A percentile compares a stretch with the other conserved stretches of the same genome.
Conservation (phyloP, 23 tunicate genomes). For the Oikopleura vanhoeffeni region DNA sequence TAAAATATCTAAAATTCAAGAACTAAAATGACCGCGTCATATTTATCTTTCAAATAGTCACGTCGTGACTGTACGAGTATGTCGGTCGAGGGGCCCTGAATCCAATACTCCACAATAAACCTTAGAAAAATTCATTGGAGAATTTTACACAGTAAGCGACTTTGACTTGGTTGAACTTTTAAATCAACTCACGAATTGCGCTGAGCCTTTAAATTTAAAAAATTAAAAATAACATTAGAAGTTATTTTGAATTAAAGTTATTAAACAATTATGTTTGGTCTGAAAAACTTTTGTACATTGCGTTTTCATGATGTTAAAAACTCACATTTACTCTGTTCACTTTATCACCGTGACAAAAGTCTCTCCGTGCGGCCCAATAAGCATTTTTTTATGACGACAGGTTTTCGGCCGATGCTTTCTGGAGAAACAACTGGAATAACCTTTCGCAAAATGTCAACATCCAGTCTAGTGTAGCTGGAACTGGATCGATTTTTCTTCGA, state of each 20-base stretch:
- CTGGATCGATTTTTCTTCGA: neutral
- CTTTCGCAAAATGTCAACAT: neutral
- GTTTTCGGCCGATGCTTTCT: neutral
- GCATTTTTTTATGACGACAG: neutral
- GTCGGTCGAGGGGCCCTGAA: too few relatives aligned
- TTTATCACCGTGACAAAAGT: constrained; percentile 4
- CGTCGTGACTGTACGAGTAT: too few relatives aligned
- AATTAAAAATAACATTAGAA: neutral
- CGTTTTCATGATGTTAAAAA: too few relatives aligned
- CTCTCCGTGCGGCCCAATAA: constrained; percentile 8
- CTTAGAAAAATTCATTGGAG: neutral
- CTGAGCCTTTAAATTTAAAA: too few relatives aligned
- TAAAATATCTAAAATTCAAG: too few relatives aligned
- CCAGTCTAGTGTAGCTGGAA: neutral
- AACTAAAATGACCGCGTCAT: too few relatives aligned
- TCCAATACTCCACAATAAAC: too few relatives aligned
- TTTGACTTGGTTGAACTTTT: too few relatives aligned
- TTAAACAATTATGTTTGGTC: too few relatives aligned
- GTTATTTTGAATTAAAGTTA: neutral
- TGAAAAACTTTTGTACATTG: too few relatives aligned
- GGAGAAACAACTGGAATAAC: neutral
- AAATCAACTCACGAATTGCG: too few relatives aligned
- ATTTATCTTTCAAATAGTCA: too few relatives aligned
- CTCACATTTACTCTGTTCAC: neutral
- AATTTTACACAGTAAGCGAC: neutral